Base-by-base conservation (phyloP, 2,797 vertebrate genomes). In the Arremon aurantiirostris region DNA sequence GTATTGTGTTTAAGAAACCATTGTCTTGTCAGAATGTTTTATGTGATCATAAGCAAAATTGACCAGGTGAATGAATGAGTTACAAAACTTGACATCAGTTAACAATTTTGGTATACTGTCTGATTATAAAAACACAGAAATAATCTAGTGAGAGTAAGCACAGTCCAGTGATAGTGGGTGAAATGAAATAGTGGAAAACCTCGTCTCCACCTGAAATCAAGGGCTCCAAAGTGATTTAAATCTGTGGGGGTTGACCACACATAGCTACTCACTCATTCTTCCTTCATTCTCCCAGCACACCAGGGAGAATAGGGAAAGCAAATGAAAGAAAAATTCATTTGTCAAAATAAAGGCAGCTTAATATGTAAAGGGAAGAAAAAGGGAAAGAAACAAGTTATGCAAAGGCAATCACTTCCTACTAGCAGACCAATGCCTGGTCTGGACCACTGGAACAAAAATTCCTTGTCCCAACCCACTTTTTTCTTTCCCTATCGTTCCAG, bases 1-100 rank as follows among this genome's bases (percentile, higher is more conserved):
- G 99, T 99, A 97, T 50, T 52, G 71, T 93, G 91, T 44, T 86
- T 47, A 86, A 39, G 16, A 82, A 91, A n/a, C 13, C 8, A 5
- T 64, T 86, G 28, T 12, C 5, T 86, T 35, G 2, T 86, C 21
- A 28, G 27, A 56, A 39, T 24, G 44, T 72, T 79, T 75, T 82
- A 19, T 72, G 16, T 49, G 42, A n/a, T 73, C 41, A 52, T 78
- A 78, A 77, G 27, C 30, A 9, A 53, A 16, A 77, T 1, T 50
- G 55, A 13, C 70, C 27, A 39, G 41, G 35, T 50, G 59, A 81
- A 17, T 86, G 3, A 71, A 84, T 59, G 35, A 28, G n/a, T 76
- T 32, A 57, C 35, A 6, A 23, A 60, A 41, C 8, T 64, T 80
- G 59, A 68, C 16, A 35, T 24, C 20, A 7, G 1, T 66, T 92